phyloP scores from a whole-genome alignment of 2,113 vertebrate species.

The Acanthisitta chloris region DNA sequence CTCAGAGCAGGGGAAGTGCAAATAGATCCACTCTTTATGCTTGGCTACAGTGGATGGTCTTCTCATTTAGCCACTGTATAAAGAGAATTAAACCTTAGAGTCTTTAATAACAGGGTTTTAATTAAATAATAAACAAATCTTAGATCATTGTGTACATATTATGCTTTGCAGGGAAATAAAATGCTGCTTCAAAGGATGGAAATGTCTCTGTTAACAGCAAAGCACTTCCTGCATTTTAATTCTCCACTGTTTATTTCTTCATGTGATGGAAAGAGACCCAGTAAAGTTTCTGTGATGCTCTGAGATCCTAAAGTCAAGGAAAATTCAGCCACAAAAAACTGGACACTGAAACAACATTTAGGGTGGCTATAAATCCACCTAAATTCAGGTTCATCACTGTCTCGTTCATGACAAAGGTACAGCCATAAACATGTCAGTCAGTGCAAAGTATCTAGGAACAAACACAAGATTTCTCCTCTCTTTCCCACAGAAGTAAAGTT shows the following conservation, averaged over 20 bases:
- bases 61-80: background rate
- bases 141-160: background rate
- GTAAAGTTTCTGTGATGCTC: background rate
- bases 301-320: background rate
- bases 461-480: background rate
- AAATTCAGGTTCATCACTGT: background rate
- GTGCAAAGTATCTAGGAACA: background rate
- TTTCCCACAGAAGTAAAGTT: background rate
- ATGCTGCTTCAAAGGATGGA: background rate
- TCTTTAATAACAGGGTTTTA: background rate
- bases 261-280: background rate
- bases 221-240: background rate
- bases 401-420: background rate
- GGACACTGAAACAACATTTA: background rate
- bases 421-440: background rate
- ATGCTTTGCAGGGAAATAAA: background rate
- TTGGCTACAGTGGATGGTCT: background rate
- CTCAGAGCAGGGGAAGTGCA: background rate
- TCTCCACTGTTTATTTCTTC: background rate
- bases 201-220: background rate
- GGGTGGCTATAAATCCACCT: background rate
- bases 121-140: background rate
- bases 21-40: background rate
- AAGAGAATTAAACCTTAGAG: background rate
- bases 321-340: background rate